These are phyloP conservation scores for Periphyllus acericola DNA, from an alignment of 2,888 invertebrate genomes.

Conservation along the genomic window DNA sequence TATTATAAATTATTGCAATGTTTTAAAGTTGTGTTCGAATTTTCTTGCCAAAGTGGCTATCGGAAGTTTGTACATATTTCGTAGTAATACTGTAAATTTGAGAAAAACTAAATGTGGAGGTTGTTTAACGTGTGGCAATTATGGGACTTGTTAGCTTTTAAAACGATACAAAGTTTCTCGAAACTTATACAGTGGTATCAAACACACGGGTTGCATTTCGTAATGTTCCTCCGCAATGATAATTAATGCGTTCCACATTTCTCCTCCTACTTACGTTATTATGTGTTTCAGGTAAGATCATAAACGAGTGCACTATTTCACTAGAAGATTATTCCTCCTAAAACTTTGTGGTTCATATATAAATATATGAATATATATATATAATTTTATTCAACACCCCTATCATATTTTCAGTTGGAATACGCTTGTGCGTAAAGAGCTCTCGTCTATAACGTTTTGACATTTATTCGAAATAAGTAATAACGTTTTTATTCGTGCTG, in stretches of 20 bases:
- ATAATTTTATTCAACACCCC: constrained; percentile 1
- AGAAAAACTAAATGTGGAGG: background rate
- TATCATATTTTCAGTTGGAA: background rate
- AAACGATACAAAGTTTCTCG: constrained; percentile 38
- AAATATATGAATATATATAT: background rate
- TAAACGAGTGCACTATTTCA: constrained; percentile 39
- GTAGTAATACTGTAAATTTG: background rate
- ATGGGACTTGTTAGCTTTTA: constrained; percentile 40
- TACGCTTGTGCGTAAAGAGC: background rate
- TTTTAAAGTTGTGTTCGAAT: background rate
- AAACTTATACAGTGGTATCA: constrained; percentile 1
- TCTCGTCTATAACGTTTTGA: background rate
- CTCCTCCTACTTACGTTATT: background rate
- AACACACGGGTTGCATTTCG: background rate
- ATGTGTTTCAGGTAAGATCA: constrained; percentile 37
- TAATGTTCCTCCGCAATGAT: constrained; percentile 8
- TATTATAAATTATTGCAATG: background rate
- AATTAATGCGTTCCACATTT: constrained; percentile 44
- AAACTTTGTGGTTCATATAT: constrained; percentile 18
- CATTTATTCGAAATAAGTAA: background rate
- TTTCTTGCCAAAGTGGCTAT: background rate
- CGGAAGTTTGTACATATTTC: background rate
- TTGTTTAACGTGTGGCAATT: background rate
- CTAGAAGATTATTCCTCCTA: constrained; percentile 25
- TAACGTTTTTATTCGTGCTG: background rate